Evolutionary conservation across 2,797 vertebrate species (phyloP).

Genomic region (Gouania willdenowi): DNA sequence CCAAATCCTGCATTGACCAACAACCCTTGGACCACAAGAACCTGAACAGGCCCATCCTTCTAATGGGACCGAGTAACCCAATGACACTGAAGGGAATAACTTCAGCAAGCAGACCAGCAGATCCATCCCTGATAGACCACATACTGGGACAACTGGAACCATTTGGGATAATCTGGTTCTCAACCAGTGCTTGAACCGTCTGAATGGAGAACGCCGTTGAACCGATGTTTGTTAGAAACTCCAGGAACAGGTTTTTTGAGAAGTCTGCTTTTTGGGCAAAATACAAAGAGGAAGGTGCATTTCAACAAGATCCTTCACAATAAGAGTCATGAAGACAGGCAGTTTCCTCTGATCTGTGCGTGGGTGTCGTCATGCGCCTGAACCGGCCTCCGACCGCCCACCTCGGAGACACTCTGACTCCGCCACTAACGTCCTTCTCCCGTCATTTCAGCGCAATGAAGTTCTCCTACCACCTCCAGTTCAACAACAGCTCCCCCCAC

Average conservation of each 20-base stretch:
- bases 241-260: too few species aligned
- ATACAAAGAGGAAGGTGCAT: not conserved
- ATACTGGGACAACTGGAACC: slow-evolving; percentile 17
- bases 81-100: too few species aligned
- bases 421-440: slow-evolving; percentile 26
- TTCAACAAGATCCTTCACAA: not conserved
- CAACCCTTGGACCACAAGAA: too few species aligned
- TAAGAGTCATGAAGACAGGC: not conserved
- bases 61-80: too few species aligned
- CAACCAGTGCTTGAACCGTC: slow-evolving; percentile 29
- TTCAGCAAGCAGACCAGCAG: too few species aligned
- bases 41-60: too few species aligned
- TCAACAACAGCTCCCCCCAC: slow-evolving; percentile 35
- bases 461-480: slow-evolving; percentile 73
- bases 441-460: slow-evolving; percentile 72
- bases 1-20: too few species aligned
- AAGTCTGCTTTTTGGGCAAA: slow-evolving; percentile 3
- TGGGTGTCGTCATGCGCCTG: slow-evolving; percentile 60
- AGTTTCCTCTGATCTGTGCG: not conserved
- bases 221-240: too few species aligned
- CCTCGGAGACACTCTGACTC: slow-evolving; percentile 28
- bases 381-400: slow-evolving; percentile 57
- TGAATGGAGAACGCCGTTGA: not conserved
- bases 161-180: too few species aligned
- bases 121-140: not conserved